These are phyloP conservation scores for Hozukius guyotensis DNA, from an alignment of 2,797 vertebrate species.

Conservation along the genomic window DNA sequence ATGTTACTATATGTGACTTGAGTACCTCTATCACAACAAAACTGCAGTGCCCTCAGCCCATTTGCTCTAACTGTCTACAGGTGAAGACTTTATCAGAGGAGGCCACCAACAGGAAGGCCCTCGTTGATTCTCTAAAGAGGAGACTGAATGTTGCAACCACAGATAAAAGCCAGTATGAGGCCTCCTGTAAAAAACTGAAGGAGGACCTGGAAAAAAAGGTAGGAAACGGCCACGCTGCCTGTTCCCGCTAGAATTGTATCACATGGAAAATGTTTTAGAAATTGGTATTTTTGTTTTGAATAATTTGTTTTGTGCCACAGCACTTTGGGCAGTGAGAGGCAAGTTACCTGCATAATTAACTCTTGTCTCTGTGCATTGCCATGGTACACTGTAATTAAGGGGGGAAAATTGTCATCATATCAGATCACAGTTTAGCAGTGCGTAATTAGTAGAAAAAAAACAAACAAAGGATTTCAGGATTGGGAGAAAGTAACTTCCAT, in stretches of 20 bases:
- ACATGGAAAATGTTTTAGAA: background rate
- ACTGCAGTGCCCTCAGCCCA: background rate
- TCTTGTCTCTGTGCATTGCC: background rate
- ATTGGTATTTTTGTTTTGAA: background rate
- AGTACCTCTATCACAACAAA: background rate
- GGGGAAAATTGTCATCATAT: background rate
- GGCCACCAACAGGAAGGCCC: conserved; percentile 87
- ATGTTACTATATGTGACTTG: background rate
- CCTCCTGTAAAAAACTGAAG: conserved; percentile 84
- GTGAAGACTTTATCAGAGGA: conserved; percentile 88
- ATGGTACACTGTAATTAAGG: background rate
- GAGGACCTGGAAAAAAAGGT: conserved; percentile 92
- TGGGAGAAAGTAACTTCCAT: background rate
- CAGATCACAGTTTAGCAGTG: background rate
- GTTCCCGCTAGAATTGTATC: background rate
- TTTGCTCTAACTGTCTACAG: conserved; percentile 66
- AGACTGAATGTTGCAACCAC: conserved; percentile 85
- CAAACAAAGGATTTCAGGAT: background rate
- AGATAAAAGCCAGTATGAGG: conserved; percentile 87
- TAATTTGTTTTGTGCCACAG: background rate
- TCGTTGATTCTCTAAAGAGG: conserved; percentile 89
- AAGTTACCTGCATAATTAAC: background rate
- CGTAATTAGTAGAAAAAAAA: background rate
- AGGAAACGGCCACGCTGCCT: background rate
- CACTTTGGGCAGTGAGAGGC: background rate